phyloP scores from a whole-genome alignment of 1,140 invertebrate genomes.

The Zaprionus camerounensis region DNA sequence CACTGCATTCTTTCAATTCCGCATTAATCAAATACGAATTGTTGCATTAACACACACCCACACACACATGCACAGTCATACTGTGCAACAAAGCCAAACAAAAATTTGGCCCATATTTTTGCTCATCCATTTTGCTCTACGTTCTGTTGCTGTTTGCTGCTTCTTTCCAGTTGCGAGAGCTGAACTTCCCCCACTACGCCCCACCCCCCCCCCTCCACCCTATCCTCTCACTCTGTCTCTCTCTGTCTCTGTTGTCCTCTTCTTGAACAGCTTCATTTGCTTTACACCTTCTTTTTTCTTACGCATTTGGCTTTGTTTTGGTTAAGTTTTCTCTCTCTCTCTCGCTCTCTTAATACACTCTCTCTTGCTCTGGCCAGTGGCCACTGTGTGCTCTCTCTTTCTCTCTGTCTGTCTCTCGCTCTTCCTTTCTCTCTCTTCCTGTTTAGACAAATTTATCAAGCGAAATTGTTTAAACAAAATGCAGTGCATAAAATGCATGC shows the following conservation, averaged over 20 bases:
- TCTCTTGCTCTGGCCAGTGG: background rate
- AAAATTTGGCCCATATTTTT: conserved; percentile 61
- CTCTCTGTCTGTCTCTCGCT: background rate
- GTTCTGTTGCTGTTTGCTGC: conserved; percentile 15
- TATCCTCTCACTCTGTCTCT: background rate
- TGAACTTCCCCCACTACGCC: conserved; percentile 11
- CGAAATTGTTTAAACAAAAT: conserved; percentile 67
- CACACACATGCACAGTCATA: background rate
- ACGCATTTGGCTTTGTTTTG: conserved; percentile 35
- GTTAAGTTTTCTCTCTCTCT: conserved; percentile 15
- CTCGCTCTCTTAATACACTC: conserved; percentile 2
- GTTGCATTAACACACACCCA: conserved; percentile 1
- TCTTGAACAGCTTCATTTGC: background rate
- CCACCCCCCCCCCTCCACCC: background rate
- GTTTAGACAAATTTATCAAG: conserved; percentile 30
- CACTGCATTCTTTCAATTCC: background rate
- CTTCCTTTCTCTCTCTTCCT: conserved; percentile 12
- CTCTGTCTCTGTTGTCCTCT: background rate
- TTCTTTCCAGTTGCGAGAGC: conserved; percentile 47
- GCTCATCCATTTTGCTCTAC: conserved; percentile 40
- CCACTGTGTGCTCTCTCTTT: conserved; percentile 1
- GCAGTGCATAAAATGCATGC: conserved; percentile 16
- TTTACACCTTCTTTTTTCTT: conserved; percentile 27
- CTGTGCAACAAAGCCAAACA: conserved; percentile 35
- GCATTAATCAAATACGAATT: conserved; percentile 1